A percentile compares a stretch with the other conserved stretches of the same genome.
Conservation (phyloP, 1,140 invertebrate species). For the Oncopeltus fasciatus region DNA sequence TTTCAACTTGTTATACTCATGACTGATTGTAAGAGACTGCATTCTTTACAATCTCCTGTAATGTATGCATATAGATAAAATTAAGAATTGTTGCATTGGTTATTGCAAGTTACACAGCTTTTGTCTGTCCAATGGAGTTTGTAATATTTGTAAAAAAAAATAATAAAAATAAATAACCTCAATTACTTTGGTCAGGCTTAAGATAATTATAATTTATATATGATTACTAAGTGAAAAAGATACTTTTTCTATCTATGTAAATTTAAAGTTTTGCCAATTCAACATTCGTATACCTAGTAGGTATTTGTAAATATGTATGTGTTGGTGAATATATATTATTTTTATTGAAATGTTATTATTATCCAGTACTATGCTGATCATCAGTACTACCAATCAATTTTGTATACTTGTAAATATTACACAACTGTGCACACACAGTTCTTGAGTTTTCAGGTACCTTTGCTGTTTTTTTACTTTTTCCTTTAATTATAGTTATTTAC, state of each 20-base stretch:
- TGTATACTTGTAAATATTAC: constrained; percentile 21
- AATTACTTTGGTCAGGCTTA: constrained; percentile 16
- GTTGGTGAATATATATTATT: constrained; percentile 22
- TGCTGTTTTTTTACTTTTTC: constrained; percentile 6
- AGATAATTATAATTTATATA: constrained; percentile 14
- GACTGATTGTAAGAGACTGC: constrained; percentile 22
- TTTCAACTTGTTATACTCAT: constrained; percentile 22
- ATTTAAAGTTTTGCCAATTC: constrained; percentile 20
- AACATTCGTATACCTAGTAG: constrained; percentile 18
- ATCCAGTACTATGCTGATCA: constrained; percentile 19
- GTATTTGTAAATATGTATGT: constrained; percentile 21
- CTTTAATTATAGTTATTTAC: constrained; percentile 14
- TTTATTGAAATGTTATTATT: constrained; percentile 18
- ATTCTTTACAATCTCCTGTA: constrained; percentile 18
- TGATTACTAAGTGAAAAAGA: constrained; percentile 17
- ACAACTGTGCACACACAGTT: constrained; percentile 20
- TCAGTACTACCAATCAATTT: constrained; percentile 20
- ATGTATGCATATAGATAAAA: constrained; percentile 17
- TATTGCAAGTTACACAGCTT: constrained; percentile 15
- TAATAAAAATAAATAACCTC: too few relatives aligned
- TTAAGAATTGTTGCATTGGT: constrained; percentile 13
- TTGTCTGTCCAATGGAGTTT: constrained; percentile 16
- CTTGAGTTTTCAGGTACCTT: constrained; percentile 1
- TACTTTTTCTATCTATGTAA: constrained; percentile 19
- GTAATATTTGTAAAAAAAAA: constrained; percentile 17